A percentile compares a stretch with the other conserved stretches of the same genome.
Evolutionary conservation across 2,888 invertebrate species (phyloP).

Genomic region (Idaea aversata): DNA sequence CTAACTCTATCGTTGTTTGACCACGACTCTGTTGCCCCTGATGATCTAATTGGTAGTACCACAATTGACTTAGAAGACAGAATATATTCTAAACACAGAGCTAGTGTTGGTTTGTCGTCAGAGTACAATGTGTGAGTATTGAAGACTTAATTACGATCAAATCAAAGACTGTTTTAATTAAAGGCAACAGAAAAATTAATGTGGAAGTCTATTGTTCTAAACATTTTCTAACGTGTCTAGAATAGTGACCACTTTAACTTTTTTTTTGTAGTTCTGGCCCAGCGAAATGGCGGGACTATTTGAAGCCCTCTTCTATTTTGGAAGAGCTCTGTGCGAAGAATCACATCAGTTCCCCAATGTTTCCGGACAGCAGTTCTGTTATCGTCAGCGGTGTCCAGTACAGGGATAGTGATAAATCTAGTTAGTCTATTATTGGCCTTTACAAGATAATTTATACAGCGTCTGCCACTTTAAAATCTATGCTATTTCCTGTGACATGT

Average conservation of each 20-base stretch:
- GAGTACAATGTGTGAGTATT: slow-evolving; percentile 83
- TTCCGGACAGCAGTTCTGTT: slow-evolving; percentile 46
- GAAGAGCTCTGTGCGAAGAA: slow-evolving; percentile 84
- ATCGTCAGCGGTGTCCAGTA: slow-evolving; percentile 61
- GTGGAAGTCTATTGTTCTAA: too few relatives aligned
- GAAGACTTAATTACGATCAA: slow-evolving; percentile 14
- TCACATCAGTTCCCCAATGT: slow-evolving; percentile 63
- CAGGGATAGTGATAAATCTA: slow-evolving; percentile 42
- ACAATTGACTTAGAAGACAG: slow-evolving; percentile 93
- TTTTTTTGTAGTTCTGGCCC: slow-evolving; percentile 78
- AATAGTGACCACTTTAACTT: neutral
- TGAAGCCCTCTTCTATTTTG: slow-evolving; percentile 87
- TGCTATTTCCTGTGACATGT: too few relatives aligned
- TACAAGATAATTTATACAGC: neutral
- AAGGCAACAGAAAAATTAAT: too few relatives aligned
- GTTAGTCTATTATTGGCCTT: slow-evolving; percentile 17
- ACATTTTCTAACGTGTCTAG: too few relatives aligned
- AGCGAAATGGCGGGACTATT: slow-evolving; percentile 88
- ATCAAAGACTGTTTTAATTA: neutral
- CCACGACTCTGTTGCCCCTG: slow-evolving; percentile 83
- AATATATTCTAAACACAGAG: slow-evolving; percentile 89
- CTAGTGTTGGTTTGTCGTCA: slow-evolving; percentile 86
- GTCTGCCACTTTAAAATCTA: too few relatives aligned
- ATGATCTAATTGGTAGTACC: slow-evolving; percentile 92
- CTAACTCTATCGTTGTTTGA: slow-evolving; percentile 88